These are phyloP conservation scores for Drosophila multiciliata DNA, from an alignment of 2,888 invertebrate genomes.

Conservation along the genomic window DNA sequence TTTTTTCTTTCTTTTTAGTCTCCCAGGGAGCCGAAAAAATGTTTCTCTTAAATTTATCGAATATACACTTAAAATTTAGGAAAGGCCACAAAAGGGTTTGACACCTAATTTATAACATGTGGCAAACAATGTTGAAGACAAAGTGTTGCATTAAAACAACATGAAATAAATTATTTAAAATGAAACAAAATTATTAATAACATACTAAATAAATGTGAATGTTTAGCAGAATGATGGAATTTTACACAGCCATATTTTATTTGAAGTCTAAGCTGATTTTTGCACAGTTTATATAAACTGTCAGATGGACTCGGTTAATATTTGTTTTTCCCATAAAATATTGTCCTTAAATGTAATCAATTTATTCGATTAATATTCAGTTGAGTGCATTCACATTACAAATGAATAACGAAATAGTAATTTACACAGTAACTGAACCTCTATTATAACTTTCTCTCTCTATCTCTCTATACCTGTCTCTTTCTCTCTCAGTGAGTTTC, in stretches of 20 bases:
- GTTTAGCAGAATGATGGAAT: background rate
- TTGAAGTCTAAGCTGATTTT: background rate
- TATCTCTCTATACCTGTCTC: conserved; percentile 1
- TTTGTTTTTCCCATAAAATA: background rate
- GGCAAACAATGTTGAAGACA: background rate
- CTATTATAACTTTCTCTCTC: conserved; percentile 3
- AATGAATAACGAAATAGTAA: background rate
- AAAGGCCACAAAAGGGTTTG: conserved; percentile 2
- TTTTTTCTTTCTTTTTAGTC: background rate
- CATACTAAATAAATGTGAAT: background rate
- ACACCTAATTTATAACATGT: background rate
- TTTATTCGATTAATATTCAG: background rate
- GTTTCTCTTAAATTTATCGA: conserved; percentile 14
- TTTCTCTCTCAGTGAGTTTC: background rate
- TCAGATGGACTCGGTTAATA: background rate
- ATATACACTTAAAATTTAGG: conserved; percentile 1
- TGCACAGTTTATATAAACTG: background rate
- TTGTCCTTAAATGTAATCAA: background rate
- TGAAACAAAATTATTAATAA: too few relatives aligned
- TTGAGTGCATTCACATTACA: background rate
- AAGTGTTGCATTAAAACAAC: background rate
- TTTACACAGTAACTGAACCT: conserved; percentile 1
- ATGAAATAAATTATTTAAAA: background rate
- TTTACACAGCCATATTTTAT: background rate
- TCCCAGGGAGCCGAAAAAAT: background rate